Conservation (phyloP, 1,140 invertebrate genomes). For the Bactericera cockerelli region DNA sequence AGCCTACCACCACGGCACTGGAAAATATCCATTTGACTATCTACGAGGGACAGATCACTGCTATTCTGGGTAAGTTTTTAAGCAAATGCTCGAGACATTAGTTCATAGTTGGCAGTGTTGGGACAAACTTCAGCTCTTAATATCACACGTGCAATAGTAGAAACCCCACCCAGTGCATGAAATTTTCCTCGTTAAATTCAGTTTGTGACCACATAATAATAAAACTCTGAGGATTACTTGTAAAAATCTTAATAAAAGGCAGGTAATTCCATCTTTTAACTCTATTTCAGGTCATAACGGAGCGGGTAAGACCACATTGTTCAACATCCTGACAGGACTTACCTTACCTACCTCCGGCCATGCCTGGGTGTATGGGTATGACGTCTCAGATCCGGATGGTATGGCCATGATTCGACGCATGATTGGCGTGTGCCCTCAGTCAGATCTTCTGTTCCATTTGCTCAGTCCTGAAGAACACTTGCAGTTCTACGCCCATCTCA, state of each 20-base stretch:
- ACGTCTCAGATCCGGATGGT: constrained; percentile 52
- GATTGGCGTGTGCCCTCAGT: constrained; percentile 82
- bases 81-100: too few species aligned
- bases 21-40: constrained; percentile 46
- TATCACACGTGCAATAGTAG: too few species aligned
- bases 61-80: constrained; percentile 46
- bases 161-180: too few species aligned
- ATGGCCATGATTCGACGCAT: constrained; percentile 55
- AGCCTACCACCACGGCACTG: constrained; percentile 14
- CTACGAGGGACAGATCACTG: constrained; percentile 70
- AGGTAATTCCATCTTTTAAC: too few species aligned
- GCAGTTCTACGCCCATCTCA: constrained; percentile 63
- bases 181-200: too few species aligned
- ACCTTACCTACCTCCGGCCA: constrained; percentile 54
- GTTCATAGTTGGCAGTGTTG: too few species aligned
- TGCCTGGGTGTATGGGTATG: constrained; percentile 58
- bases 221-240: too few species aligned
- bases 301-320: constrained; percentile 70
- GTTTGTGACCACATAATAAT: too few species aligned
- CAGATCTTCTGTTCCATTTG: constrained; percentile 77
- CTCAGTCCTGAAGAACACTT: constrained; percentile 75
- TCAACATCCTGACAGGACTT: constrained; percentile 73
- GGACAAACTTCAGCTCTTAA: too few species aligned
- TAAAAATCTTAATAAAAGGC: too few species aligned
- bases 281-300: constrained; percentile 56